Percentiles rank a stretch among this genome's conserved stretches.
phyloP scores from a whole-genome alignment of 2,113 vertebrate species.

The Cynopterus brachyotis region DNA sequence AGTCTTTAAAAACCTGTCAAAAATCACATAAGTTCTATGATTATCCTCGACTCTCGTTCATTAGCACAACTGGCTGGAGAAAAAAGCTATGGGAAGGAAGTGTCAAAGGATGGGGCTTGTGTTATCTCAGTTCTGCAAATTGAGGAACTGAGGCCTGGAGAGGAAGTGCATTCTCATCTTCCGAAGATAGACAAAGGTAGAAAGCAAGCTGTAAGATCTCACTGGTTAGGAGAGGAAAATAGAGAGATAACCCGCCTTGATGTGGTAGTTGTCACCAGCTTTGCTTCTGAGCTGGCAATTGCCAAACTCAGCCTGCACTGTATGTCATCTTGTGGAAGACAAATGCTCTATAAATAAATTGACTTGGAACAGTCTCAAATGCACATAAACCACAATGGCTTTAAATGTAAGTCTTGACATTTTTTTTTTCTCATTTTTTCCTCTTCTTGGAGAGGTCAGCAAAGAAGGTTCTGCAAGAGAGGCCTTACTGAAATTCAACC shows the following conservation, averaged over 20 bases:
- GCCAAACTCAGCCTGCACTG: conserved; percentile 41
- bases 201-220: not conserved
- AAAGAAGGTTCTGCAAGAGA: conserved; percentile 46
- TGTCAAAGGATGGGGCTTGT: not conserved
- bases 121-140: conserved; percentile 51
- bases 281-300: conserved; percentile 24
- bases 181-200: conserved; percentile 18
- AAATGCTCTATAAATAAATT: conserved; percentile 73
- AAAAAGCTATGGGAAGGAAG: conserved; percentile 22
- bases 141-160: conserved; percentile 32
- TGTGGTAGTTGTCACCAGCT: not conserved
- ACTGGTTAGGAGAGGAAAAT: not conserved
- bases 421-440: conserved; percentile 30
- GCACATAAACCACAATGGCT: conserved; percentile 64
- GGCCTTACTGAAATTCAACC: conserved; percentile 15
- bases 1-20: not conserved
- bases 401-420: conserved; percentile 55
- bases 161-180: conserved; percentile 50
- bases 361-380: conserved; percentile 68
- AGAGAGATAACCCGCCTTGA: not conserved
- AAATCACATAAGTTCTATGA: not conserved
- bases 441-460: conserved; percentile 49
- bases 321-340: conserved; percentile 59
- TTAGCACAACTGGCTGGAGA: not conserved
- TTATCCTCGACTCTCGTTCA: not conserved